Conservation (phyloP, 2,113 vertebrate genomes). For the Aldabrachelys gigantea region DNA sequence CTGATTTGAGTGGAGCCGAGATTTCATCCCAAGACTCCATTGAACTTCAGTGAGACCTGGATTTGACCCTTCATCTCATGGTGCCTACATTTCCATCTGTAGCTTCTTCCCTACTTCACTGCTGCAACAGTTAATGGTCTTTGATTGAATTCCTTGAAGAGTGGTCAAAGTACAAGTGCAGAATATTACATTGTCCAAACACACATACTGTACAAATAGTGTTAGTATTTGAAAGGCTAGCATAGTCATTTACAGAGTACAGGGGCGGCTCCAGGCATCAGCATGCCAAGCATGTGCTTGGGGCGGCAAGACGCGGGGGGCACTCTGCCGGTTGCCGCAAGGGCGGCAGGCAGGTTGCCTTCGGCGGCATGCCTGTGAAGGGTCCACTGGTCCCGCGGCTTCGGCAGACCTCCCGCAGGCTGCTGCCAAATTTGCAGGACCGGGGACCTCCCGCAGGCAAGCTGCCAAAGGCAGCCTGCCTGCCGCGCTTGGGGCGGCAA, state of each 20-base stretch:
- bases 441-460: too few species aligned
- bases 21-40: background rate
- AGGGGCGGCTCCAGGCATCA: too few species aligned
- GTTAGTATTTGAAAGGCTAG: background rate
- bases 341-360: too few species aligned
- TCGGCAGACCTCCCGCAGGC: too few species aligned
- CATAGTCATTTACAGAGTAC: background rate
- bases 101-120: background rate
- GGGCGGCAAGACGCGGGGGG: too few species aligned
- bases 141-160: background rate
- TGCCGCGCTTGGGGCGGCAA: too few species aligned
- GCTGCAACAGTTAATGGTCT: background rate
- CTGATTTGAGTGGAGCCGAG: background rate
- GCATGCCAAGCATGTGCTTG: too few species aligned
- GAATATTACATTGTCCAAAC: background rate
- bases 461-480: too few species aligned
- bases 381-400: too few species aligned
- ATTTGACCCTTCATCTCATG: background rate
- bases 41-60: background rate
- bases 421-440: too few species aligned
- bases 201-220: background rate
- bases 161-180: fast-evolving
- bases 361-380: too few species aligned
- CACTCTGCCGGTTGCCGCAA: too few species aligned
- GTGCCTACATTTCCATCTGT: background rate